Percentiles rank a stretch among this genome's conserved stretches.
These are phyloP conservation scores for Labeo catla DNA, from an alignment of 2,113 vertebrate species.

Conservation along the genomic window DNA sequence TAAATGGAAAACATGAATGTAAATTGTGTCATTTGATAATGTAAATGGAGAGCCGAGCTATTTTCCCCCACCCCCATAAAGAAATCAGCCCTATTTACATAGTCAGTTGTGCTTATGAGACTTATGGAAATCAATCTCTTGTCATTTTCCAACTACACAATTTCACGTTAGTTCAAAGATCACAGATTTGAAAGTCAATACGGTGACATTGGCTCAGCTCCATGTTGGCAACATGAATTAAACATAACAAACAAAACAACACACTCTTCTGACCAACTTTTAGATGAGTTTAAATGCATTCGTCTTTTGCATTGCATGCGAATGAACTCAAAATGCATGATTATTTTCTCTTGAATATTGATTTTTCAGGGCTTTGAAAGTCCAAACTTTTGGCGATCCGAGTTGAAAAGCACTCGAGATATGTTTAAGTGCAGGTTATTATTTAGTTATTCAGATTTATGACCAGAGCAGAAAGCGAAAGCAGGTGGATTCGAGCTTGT, in stretches of 20 bases:
- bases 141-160: slow-evolving; percentile 55
- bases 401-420: slow-evolving; percentile 37
- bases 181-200: slow-evolving; percentile 53
- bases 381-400: slow-evolving; percentile 33
- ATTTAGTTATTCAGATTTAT: slow-evolving; percentile 46
- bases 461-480: not conserved
- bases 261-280: slow-evolving; percentile 14
- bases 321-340: slow-evolving; percentile 64
- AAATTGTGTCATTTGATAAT: slow-evolving; percentile 73
- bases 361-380: slow-evolving; percentile 61
- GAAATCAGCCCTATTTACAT: slow-evolving; percentile 73
- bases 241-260: slow-evolving; percentile 43
- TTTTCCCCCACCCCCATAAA: slow-evolving; percentile 71
- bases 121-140: slow-evolving; percentile 64
- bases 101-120: slow-evolving; percentile 66
- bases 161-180: slow-evolving; percentile 56
- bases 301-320: slow-evolving; percentile 58
- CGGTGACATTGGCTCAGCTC: slow-evolving; percentile 36
- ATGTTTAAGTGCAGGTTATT: slow-evolving; percentile 25
- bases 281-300: slow-evolving; percentile 25
- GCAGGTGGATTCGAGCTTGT: not conserved
- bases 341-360: slow-evolving; percentile 68
- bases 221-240: slow-evolving; percentile 36
- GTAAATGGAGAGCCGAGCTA: slow-evolving; percentile 71
- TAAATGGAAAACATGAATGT: slow-evolving; percentile 76